Conservation (phyloP, 2,888 invertebrate genomes). For the Limulus polyphemus region DNA sequence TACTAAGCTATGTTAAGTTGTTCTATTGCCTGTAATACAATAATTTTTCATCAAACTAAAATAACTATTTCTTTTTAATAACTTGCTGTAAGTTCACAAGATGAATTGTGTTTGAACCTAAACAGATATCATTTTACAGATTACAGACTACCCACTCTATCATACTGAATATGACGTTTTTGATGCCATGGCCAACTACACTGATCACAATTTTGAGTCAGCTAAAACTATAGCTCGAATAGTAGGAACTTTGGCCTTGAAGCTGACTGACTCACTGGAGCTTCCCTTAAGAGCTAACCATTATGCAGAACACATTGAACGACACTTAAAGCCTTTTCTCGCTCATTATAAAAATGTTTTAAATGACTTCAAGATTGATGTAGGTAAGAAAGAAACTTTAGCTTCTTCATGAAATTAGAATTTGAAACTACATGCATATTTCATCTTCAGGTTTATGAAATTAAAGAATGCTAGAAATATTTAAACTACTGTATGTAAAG, state of each 20-base stretch:
- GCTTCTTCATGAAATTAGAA: background rate
- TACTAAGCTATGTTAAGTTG: no score
- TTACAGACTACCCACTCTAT: conserved; percentile 4
- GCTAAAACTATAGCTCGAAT: conserved; percentile 1
- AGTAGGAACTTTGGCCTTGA: background rate
- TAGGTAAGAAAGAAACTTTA: conserved; percentile 2
- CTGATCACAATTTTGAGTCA: conserved; percentile 1
- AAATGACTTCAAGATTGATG: background rate
- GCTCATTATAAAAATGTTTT: background rate
- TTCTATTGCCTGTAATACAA: no score
- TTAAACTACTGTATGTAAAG: no score
- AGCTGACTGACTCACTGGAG: conserved; percentile 2
- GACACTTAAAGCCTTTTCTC: background rate
- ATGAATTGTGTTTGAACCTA: background rate
- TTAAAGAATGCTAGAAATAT: no score
- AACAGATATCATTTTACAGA: background rate
- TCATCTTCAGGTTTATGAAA: no score
- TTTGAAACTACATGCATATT: no score
- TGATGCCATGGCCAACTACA: conserved; percentile 6
- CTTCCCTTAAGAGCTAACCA: conserved; percentile 1
- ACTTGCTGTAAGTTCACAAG: no score
- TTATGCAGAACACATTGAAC: conserved; percentile 3
- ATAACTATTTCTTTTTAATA: no score
- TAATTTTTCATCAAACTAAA: no score
- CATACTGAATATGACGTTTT: conserved; percentile 7